phyloP scores from a whole-genome alignment of 2,888 invertebrate genomes.

The Eupithecia vulgata region DNA sequence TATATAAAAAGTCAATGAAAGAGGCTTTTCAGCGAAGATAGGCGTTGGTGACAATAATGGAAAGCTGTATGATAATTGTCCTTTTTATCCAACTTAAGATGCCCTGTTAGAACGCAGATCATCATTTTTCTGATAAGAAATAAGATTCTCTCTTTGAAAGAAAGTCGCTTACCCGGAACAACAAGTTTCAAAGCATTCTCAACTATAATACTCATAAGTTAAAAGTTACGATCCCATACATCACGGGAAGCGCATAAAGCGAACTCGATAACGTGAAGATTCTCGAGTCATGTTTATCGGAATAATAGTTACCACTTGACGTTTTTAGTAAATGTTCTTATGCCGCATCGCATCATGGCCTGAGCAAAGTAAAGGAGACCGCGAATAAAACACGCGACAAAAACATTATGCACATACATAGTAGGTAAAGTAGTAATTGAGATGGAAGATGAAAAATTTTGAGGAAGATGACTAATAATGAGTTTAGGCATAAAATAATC shows the following conservation, averaged over 20 bases:
- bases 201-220: conserved; percentile 32
- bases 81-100: not conserved
- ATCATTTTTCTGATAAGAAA: not conserved
- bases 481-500: not conserved
- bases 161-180: conserved; percentile 1
- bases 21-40: not conserved
- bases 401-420: not conserved
- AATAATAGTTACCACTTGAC: conserved; percentile 54
- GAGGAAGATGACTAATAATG: not conserved
- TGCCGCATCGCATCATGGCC: not conserved
- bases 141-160: not conserved
- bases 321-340: conserved; percentile 45
- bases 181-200: conserved; percentile 20
- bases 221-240: conserved; percentile 26
- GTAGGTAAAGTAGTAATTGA: not conserved
- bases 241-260: conserved; percentile 21
- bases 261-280: conserved; percentile 32
- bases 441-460: not conserved
- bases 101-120: not conserved
- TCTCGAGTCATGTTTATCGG: conserved; percentile 52
- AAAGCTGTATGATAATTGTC: not conserved
- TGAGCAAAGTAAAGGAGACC: not conserved
- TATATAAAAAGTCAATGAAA: conserved; percentile 1
- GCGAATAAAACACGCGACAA: not conserved
- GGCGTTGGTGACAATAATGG: not conserved